phyloP scores from a whole-genome alignment of 2,113 vertebrate species.

The Grammatotria lemairii region DNA sequence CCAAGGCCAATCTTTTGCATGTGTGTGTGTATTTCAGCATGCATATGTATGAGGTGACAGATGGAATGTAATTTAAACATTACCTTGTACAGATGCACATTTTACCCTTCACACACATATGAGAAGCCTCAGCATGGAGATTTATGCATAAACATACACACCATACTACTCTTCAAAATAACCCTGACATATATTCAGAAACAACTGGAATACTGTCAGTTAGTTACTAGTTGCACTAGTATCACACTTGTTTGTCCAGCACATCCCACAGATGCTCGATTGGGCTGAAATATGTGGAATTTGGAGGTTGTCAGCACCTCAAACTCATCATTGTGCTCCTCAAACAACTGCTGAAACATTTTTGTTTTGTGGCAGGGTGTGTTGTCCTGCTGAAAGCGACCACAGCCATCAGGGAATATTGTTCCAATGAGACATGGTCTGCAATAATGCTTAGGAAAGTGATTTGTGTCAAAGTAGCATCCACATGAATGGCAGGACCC shows the following conservation, averaged over 20 bases:
- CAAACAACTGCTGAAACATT: neutral
- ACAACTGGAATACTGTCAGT: neutral
- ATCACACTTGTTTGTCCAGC: neutral
- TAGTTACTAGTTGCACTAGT: neutral
- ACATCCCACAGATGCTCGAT: neutral
- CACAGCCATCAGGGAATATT: neutral
- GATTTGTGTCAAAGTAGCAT: neutral
- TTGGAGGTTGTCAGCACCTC: neutral
- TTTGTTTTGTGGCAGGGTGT: neutral
- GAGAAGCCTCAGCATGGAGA: neutral
- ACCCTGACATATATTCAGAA: neutral
- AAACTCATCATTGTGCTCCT: neutral
- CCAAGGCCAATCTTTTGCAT: neutral
- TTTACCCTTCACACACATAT: neutral
- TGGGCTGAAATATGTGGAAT: neutral
- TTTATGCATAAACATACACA: neutral
- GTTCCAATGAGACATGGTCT: neutral
- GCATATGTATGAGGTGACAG: conserved; percentile 44
- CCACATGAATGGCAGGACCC: neutral
- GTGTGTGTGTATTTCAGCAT: neutral
- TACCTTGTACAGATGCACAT: conserved; percentile 31
- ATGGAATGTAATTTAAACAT: conserved; percentile 35
- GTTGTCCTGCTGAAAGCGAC: neutral
- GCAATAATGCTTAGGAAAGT: neutral
- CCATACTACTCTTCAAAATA: neutral